Evolutionary conservation across 2,797 vertebrate genomes (phyloP).

Genomic region (Hylomyscus alleni): DNA sequence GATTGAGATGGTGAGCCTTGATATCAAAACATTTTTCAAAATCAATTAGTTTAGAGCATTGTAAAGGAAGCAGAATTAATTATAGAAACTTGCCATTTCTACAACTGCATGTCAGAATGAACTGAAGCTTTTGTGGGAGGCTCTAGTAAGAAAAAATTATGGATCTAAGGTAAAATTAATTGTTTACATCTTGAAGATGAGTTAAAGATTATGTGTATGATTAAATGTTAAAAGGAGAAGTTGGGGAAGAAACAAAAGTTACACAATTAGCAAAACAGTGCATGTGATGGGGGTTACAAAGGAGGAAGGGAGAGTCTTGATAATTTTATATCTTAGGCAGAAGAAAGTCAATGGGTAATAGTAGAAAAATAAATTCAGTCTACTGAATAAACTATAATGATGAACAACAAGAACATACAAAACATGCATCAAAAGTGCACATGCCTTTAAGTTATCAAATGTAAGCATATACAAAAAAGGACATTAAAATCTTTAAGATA

Average conservation of each 20-base stretch:
- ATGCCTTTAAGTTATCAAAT: conserved; percentile 28
- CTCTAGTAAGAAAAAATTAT: too few relatives aligned
- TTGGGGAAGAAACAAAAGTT: background rate
- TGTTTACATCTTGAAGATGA: background rate
- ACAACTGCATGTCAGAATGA: background rate
- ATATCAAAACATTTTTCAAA: background rate
- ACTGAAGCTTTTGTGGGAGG: background rate
- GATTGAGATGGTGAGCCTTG: background rate
- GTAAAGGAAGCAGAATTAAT: background rate
- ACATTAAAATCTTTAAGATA: background rate
- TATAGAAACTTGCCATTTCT: background rate
- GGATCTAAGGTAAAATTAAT: background rate
- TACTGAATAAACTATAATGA: background rate
- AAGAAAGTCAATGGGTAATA: conserved; percentile 5
- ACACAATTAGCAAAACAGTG: background rate
- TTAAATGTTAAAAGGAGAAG: conserved; percentile 17
- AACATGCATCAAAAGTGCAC: background rate
- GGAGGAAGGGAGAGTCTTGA: background rate
- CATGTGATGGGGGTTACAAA: background rate
- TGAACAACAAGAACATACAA: background rate
- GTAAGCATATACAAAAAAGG: background rate
- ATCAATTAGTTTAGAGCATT: background rate
- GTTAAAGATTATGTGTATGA: background rate
- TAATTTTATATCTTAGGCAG: background rate
- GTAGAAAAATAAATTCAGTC: background rate